A percentile compares a stretch with the other conserved stretches of the same genome.
Evolutionary conservation across 2,888 invertebrate genomes (phyloP).

Genomic region (Drosophila bunnanda): DNA sequence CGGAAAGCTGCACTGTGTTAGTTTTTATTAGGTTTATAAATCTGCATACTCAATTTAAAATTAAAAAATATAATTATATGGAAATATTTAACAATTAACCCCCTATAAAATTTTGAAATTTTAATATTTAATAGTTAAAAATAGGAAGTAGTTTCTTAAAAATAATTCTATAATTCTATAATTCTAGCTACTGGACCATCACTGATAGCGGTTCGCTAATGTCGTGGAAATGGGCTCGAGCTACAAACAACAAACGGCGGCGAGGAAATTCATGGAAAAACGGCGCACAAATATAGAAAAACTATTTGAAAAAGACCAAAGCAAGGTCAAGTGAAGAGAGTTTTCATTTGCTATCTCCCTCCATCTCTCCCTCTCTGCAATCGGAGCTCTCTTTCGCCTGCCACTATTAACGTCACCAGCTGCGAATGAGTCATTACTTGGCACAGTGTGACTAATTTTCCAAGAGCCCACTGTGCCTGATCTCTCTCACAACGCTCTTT

Average conservation of each 20-base stretch:
- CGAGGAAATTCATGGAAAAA: slow-evolving; percentile 66
- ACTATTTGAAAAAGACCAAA: slow-evolving; percentile 68
- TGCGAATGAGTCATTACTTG: slow-evolving; percentile 60
- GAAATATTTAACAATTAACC: no score
- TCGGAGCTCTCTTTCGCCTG: slow-evolving; percentile 29
- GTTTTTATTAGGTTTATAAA: no score
- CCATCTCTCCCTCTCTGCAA: slow-evolving; percentile 10
- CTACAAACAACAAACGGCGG: slow-evolving; percentile 10
- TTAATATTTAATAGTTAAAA: no score
- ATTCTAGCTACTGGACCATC: slow-evolving; percentile 2
- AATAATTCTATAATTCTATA: no score
- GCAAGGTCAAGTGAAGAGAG: slow-evolving; percentile 65
- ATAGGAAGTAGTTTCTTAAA: no score
- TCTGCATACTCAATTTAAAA: no score
- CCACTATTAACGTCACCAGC: slow-evolving; percentile 55
- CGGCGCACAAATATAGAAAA: slow-evolving; percentile 68
- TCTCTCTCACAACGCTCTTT: slow-evolving; percentile 19
- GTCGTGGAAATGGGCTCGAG: slow-evolving; percentile 19
- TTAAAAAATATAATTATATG: no score
- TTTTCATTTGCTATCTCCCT: background rate
- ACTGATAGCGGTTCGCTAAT: slow-evolving; percentile 6
- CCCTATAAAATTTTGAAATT: no score
- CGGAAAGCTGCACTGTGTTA: no score
- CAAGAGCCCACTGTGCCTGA: slow-evolving; percentile 53
- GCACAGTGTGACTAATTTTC: slow-evolving; percentile 21